Evolutionary conservation across 2,113 vertebrate species (phyloP), one percentile per base, ranked within the genome.

Genomic region (Phodopus roborovskii): DNA sequence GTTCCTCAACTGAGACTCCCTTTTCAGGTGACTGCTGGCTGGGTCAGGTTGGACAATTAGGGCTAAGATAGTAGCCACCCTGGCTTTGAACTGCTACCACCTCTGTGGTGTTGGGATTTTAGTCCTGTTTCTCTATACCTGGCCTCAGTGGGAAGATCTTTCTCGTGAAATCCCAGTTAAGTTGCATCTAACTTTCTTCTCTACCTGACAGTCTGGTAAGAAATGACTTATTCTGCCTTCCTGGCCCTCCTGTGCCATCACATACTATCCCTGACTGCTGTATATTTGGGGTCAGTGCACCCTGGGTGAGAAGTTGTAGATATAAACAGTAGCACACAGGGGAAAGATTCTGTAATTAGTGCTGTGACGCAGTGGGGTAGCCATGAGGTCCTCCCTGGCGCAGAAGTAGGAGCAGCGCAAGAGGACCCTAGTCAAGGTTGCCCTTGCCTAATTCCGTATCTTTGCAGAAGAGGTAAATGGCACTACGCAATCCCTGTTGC

Each of bases 401-500:
- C 22, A 8, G 5, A 12, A 50, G n/a, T 79, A 53, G 71, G 56
- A 88, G 71, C 4, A 2, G 3, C 36, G 16, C 56, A 30, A n/a
- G 92, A n/a, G n/a, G 42, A 79, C 58, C 22, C 12, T 24, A 12
- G 60, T 36, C 15, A 22, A 95, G 33, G 70, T 45, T 87, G 45
- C 36, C 50, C 20, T 70, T 94, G 82, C 82, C 82, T 94, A 79
- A 95, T 91, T 60, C 78, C 45, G 85, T 89, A 92, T 79, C 74
- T 89, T 75, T 75, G 89, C 73, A 36, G 75, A 88, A 90, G 68
- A 94, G 71, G n/a, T 71, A 88, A 81, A 28, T 15, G 53, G n/a
- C 42, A 10, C 70, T 78, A 83, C 15, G 1, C 45, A 88, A 91
- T 91, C 93, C 36, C 50, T 68, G 6, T 71, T 15, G 13, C 73